Base-by-base conservation (phyloP, 2,797 vertebrate genomes). In the Sebastes trivittatus region DNA sequence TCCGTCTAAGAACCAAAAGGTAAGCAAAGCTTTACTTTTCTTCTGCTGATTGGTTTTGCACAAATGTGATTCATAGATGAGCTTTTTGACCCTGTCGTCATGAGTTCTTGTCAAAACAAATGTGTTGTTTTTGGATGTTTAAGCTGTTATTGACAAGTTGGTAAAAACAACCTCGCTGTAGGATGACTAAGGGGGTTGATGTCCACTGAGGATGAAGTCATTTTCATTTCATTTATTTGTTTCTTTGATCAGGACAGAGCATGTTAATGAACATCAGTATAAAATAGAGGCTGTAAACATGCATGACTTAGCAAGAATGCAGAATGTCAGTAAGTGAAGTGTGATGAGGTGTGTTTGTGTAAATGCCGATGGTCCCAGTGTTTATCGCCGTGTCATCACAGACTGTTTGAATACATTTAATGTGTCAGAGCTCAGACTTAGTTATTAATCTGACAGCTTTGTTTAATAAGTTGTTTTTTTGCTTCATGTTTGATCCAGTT, bases 1-100 rank as follows among this genome's bases (percentile, higher is more conserved):
- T 81, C 71, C 52, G 38, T 75, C 73, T 81, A 68, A 85, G 4
- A 34, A 14, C 65, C 64, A 72, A 27, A 61, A 89, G 94, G 95
- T 95, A 77, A 94, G 92, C 80, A 54, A 46, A 42, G 22, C 22
- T 75, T 65, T 30, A 9, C n/a, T 63, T 54, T 27, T 38, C 16
- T 18, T 18, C 10, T 62, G 23, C n/a, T 75, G 72, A 20, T 25
- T 23, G 20, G 20, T 25, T 54, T 23, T 63, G 8, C n/a, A 38
- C 1, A 25, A 1, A 14, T 38, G 55, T 18, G 3, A 49, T 20
- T 25, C 10, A 20, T 36, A 10, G 11, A 18, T 2, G 11, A 25
- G 11, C 7, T 6, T 29, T 54, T 25, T 61, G 23, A 2, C 32
- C 16, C 0, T 5, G 11, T 49, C 11, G 1, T 38, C 7, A 16